Evolutionary conservation across 1,140 invertebrate genomes (phyloP), one percentile per base, ranked within the genome.

Genomic region (Leptinotarsa lineolata): DNA sequence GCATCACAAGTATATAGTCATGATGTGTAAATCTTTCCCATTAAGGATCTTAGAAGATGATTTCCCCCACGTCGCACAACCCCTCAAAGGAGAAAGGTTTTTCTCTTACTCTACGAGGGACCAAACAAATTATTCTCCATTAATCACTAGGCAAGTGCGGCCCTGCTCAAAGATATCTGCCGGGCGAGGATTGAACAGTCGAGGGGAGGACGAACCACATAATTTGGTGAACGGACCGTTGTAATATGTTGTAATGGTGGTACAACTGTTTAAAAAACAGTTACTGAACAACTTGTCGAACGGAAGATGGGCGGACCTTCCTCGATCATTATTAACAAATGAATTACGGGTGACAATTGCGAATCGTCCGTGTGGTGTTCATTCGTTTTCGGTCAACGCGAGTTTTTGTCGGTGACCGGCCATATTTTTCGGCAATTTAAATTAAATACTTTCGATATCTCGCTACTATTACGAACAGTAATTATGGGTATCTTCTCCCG

Each of bases 291-390:
- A 63, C 61, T 63, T 63, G 61, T 63, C 61, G 61, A 63, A 22
- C 20, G 61, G 8, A 63, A 22, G 61, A 63, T 63, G 61, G 61
- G 61, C 61, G 61, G 61, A 20, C 61, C 61, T 63, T 63, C 4
- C 13, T 20, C 20, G 61, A 63, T 22, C 61, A 30, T 63, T 63
- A 63, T 63, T 63, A 63, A 63, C 61, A 21, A 63, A 22, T 63
- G 61, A 63, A 63, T 63, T 63, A 63, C 61, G 61, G 61, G 61
- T 63, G 61, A 63, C 61, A 63, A 63, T 63, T 63, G 61, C 61
- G 61, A 63, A 63, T 63, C 61, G 61, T 63, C 61, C 20, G 61
- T 54, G 48, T 54, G 48, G 48, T 54, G 48, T 54, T 54, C 48
- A 54, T 54, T 54, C n/a, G 48, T 54, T 54, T 54, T 54, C 48